A percentile compares a stretch with the other conserved stretches of the same genome.
Evolutionary conservation across 2,797 vertebrate species (phyloP).

Genomic region (Buphagus erythrorhynchus): DNA sequence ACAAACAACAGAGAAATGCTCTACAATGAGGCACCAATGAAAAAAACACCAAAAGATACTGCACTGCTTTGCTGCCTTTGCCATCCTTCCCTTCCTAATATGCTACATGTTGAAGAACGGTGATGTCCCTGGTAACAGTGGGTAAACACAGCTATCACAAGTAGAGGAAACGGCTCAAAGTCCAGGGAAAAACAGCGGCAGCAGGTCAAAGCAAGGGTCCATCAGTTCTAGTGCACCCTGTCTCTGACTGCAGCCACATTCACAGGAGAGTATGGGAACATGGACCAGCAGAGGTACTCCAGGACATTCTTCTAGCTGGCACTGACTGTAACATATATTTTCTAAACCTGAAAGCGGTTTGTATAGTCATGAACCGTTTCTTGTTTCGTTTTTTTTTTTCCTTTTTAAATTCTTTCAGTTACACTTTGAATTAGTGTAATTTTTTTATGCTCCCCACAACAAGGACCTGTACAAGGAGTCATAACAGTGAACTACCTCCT

Average conservation of each 20-base stretch:
- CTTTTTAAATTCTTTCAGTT: not conserved
- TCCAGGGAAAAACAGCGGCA: not conserved
- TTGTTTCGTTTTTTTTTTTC: rapidly evolving
- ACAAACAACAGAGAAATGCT: not conserved
- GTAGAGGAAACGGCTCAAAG: not conserved
- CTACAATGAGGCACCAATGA: rapidly evolving
- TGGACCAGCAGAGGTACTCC: not conserved
- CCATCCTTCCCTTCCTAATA: not conserved
- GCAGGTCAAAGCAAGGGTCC: not conserved
- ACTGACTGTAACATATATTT: not conserved
- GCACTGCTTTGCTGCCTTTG: not conserved
- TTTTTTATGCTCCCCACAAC: not conserved
- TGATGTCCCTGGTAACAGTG: not conserved
- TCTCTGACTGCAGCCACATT: not conserved
- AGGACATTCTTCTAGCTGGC: not conserved
- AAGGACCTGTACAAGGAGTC: not conserved
- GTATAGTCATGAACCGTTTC: not conserved
- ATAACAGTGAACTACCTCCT: not conserved
- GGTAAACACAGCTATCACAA: not conserved
- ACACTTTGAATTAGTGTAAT: not conserved
- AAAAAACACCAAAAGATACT: not conserved
- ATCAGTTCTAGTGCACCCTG: not conserved
- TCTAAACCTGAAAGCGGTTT: not conserved
- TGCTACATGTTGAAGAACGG: rapidly evolving
- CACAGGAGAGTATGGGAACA: not conserved